Conservation (phyloP, 2,888 invertebrate species). For the Spicauda simplicius region DNA sequence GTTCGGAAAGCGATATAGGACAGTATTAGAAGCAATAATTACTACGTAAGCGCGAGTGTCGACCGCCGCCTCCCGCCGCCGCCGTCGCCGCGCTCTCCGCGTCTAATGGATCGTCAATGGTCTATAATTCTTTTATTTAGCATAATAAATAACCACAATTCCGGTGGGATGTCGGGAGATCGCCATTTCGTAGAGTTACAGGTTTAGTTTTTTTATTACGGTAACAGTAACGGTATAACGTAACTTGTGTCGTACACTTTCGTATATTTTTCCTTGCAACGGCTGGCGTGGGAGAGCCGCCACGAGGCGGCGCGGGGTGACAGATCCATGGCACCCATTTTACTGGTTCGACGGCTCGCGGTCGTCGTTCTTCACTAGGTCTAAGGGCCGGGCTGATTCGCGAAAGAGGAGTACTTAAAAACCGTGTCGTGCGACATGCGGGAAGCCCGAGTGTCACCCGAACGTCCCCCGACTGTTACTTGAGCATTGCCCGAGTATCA, state of each 20-base stretch:
- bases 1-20: slow-evolving; percentile 32
- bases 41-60: slow-evolving; percentile 23
- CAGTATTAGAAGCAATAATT: slow-evolving; percentile 37
- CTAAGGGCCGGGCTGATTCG: not conserved
- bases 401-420: not conserved
- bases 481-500: no score
- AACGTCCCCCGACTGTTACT: no score
- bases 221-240: no score
- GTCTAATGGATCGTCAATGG: not conserved
- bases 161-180: not conserved
- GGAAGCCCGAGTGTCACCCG: not conserved
- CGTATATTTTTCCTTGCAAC: not conserved
- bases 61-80: slow-evolving; percentile 10
- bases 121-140: not conserved
- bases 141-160: not conserved
- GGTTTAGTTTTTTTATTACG: no score
- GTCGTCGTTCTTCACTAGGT: not conserved
- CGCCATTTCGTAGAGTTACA: not conserved
- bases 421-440: not conserved
- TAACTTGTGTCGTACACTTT: no score
- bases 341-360: not conserved
- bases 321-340: not conserved
- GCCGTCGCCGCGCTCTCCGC: not conserved
- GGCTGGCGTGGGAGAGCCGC: not conserved
- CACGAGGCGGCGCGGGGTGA: not conserved